Evolutionary conservation across 2,797 vertebrate genomes (phyloP).

Genomic region (Coccyzus lansbergi): DNA sequence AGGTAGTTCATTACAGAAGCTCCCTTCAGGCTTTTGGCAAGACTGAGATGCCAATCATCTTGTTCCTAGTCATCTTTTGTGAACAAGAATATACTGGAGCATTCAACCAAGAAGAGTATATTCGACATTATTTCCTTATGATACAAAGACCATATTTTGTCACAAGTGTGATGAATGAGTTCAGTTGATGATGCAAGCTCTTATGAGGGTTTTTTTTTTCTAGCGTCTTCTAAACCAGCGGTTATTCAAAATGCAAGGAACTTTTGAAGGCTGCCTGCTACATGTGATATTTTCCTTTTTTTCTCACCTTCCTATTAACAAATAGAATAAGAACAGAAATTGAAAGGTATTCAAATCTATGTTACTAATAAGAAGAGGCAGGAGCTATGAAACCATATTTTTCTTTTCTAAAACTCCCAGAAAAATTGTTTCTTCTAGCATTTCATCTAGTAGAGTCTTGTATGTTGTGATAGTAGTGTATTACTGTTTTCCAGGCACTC

Average conservation of each 20-base stretch:
- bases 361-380: not conserved
- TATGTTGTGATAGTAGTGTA: not conserved
- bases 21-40: slow-evolving; percentile 48
- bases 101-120: not conserved
- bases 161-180: not conserved
- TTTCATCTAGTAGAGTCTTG: not conserved
- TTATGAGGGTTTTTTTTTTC: not conserved
- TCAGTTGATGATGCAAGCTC: not conserved
- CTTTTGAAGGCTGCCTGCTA: not conserved
- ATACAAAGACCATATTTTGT: not conserved
- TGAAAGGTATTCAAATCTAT: not conserved
- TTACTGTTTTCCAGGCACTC: not conserved
- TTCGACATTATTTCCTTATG: not conserved
- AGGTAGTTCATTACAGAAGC: not conserved
- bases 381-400: not conserved
- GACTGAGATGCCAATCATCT: not conserved
- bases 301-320: not conserved
- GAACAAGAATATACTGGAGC: not conserved
- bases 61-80: not conserved
- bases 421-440: not conserved
- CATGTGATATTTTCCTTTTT: not conserved
- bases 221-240: not conserved
- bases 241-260: not conserved
- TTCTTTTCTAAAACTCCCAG: not conserved
- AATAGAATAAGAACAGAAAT: not conserved